Percentiles rank a stretch among this genome's conserved stretches.
Evolutionary conservation across 2,113 vertebrate genomes (phyloP).

Genomic region (Neolamprologus brichardi): DNA sequence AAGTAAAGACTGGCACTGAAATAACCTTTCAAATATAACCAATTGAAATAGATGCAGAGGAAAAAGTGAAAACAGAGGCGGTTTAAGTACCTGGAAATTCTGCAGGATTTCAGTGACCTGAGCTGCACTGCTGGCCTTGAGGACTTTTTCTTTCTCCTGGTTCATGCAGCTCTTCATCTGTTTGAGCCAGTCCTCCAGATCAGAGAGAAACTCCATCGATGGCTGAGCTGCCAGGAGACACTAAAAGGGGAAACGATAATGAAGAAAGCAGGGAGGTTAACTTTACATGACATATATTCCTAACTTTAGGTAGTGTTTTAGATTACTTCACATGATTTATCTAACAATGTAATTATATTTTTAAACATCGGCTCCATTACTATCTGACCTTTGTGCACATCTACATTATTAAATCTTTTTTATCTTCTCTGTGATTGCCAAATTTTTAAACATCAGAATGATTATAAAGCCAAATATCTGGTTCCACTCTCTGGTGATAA

Average conservation of each 20-base stretch:
- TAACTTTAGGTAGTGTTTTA: not conserved
- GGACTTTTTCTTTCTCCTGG: conserved; percentile 18
- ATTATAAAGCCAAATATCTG: not conserved
- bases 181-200: conserved; percentile 78
- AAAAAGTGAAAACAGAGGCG: not conserved
- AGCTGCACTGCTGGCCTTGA: conserved; percentile 24
- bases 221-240: conserved; percentile 80
- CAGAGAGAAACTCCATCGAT: conserved; percentile 74
- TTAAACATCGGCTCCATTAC: not conserved
- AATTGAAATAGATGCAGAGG: not conserved
- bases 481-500: conserved; percentile 35
- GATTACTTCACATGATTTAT: not conserved
- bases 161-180: conserved; percentile 52
- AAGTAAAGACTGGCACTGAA: not conserved
- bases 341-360: not conserved
- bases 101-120: conserved; percentile 71
- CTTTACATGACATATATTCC: not conserved
- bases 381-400: not conserved
- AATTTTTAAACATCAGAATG: not conserved
- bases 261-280: not conserved
- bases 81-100: conserved; percentile 71
- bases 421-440: not conserved
- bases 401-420: not conserved
- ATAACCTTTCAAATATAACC: not conserved
- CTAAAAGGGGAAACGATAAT: conserved; percentile 27